Percentiles rank a stretch among this genome's conserved stretches.
phyloP scores from a whole-genome alignment of 2,888 invertebrate species.

The Aphidius colemani region DNA sequence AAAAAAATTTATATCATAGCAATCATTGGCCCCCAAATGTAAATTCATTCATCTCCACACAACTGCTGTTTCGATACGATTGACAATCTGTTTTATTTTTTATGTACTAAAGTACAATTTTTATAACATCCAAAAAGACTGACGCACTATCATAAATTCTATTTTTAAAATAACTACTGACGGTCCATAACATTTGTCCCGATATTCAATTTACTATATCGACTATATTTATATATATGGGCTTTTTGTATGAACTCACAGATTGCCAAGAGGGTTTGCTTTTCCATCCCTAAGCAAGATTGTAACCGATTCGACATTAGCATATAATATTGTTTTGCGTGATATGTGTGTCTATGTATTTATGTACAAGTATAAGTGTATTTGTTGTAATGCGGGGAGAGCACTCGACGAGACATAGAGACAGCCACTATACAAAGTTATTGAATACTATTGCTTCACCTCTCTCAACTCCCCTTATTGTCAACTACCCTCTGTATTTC shows the following conservation, averaged over 20 bases:
- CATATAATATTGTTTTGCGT: constrained; percentile 46
- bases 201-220: constrained; percentile 14
- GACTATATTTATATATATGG: background rate
- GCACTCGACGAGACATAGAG: constrained; percentile 1
- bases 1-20: no score
- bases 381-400: constrained; percentile 34
- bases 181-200: background rate
- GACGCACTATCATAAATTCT: constrained; percentile 10
- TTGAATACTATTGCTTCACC: no score
- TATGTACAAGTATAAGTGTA: background rate
- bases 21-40: no score
- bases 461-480: no score
- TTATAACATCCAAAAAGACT: constrained; percentile 10
- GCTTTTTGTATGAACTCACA: constrained; percentile 4
- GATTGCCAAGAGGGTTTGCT: background rate
- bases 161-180: constrained; percentile 13
- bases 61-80: no score
- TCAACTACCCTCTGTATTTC: constrained; percentile 5
- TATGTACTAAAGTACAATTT: constrained; percentile 3
- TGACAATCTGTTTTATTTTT: constrained; percentile 9
- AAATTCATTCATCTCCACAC: no score
- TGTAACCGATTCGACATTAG: constrained; percentile 47
- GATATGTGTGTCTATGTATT: constrained; percentile 17
- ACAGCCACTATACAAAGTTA: no score
- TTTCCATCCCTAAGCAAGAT: constrained; percentile 42